These are phyloP conservation scores for Clupea harengus DNA, from an alignment of 2,113 vertebrate genomes.

Conservation along the genomic window DNA sequence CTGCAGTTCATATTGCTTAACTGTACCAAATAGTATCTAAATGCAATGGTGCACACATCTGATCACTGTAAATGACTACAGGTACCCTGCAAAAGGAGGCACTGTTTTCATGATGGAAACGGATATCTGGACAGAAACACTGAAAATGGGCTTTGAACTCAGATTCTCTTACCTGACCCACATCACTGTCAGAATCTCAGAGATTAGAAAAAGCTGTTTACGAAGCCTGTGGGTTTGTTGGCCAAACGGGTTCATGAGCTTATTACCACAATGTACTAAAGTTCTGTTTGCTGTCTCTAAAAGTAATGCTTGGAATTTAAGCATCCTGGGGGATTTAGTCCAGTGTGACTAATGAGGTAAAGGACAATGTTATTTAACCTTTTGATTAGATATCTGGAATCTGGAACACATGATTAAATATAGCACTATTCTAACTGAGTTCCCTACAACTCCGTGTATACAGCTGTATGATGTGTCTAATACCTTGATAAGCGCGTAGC, in stretches of 20 bases:
- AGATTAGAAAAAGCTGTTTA: not conserved
- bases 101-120: not conserved
- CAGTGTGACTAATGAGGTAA: not conserved
- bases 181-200: not conserved
- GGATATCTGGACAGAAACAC: not conserved
- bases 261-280: not conserved
- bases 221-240: not conserved
- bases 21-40: too few relatives aligned
- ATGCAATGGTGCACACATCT: not conserved
- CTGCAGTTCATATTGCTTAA: too few relatives aligned
- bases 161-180: not conserved
- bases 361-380: not conserved
- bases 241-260: not conserved
- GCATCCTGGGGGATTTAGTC: not conserved
- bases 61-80: not conserved
- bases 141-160: not conserved
- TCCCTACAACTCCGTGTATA: not conserved
- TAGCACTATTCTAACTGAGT: not conserved
- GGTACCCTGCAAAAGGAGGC: not conserved
- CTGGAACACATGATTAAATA: not conserved
- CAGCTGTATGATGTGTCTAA: not conserved
- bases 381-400: too few relatives aligned
- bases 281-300: not conserved
- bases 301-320: not conserved
- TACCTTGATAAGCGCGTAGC: too few relatives aligned